A percentile compares a stretch with the other conserved stretches of the same genome.
Conservation (phyloP, 2,797 vertebrate species). For the Falco cherrug region DNA sequence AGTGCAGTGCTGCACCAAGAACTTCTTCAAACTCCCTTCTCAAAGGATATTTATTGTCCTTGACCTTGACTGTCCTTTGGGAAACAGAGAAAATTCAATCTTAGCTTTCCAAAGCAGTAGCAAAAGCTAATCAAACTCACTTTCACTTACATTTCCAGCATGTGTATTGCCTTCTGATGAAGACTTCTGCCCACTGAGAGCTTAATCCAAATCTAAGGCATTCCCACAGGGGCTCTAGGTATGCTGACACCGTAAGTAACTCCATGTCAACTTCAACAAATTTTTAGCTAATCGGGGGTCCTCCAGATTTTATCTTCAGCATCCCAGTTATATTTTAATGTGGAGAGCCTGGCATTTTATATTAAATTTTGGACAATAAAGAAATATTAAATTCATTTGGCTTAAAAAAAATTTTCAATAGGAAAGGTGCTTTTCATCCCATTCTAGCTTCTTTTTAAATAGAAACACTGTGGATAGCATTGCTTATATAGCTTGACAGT, state of each 20-base stretch:
- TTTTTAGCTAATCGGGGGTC: neutral
- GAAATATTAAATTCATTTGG: neutral
- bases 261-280: neutral
- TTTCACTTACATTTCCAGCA: neutral
- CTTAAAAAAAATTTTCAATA: neutral
- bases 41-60: neutral
- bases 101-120: neutral
- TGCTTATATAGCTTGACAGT: neutral
- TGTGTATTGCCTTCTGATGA: neutral
- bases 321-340: neutral
- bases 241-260: neutral
- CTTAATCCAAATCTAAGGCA: neutral
- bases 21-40: neutral
- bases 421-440: neutral
- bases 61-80: neutral
- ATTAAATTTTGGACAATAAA: neutral
- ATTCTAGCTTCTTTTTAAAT: neutral
- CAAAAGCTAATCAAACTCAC: constrained; percentile 13
- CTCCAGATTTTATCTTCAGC: neutral
- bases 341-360: neutral
- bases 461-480: neutral
- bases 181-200: neutral
- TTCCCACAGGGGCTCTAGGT: neutral
- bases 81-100: constrained; percentile 10
- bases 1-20: neutral